Base-by-base conservation (phyloP, 2,113 vertebrate genomes). In the Balaeniceps rex region DNA sequence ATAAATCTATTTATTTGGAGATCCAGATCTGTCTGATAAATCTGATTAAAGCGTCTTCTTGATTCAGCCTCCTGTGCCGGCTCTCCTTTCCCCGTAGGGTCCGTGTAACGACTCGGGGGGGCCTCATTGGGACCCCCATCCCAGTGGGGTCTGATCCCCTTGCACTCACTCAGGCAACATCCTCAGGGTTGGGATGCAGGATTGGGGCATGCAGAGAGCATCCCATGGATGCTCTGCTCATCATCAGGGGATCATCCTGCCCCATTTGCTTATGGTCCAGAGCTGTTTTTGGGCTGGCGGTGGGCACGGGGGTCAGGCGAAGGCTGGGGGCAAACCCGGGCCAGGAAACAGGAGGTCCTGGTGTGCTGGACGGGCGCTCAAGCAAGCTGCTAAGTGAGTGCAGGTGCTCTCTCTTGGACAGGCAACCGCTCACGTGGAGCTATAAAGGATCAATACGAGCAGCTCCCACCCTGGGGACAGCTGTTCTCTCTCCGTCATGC, bases 1-100 rank as follows among this genome's bases (percentile, higher is more conserved):
- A 95, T 95, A 96, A 92, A 97, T 95, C 95, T 98, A 98, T 98
- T 98, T 98, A 98, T 98, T 97, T 98, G 97, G 93, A 97, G 96
- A 96, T 95, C 77, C 58, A 70, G 87, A 90, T 82, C 97, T 97
- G 91, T 93, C 83, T 49, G 88, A 91, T n/a, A 90, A 93, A 96
- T 46, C 83, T 84, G 70, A 97, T 95, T 97, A 98, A 98, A 97
- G 60, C 8, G 2, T 83, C 88, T 96, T 97, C 86, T 86, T 89
- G 94, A 97, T 94, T 95, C 91, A 91, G 5, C 60, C 74, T 82
- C 51, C 42, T 31, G 47, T 60, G 44, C 25, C 1, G 8, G 19
- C 52, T 96, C 51, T 95, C 24, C 47, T 81, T 95, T 65, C 29
- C 36, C 28, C 2, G 1, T 12, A 29, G 65, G 44, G n/a, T 76